A percentile compares a stretch with the other conserved stretches of the same genome.
These are phyloP conservation scores for Nettapus auritus DNA, from an alignment of 2,113 vertebrate genomes.

Conservation along the genomic window DNA sequence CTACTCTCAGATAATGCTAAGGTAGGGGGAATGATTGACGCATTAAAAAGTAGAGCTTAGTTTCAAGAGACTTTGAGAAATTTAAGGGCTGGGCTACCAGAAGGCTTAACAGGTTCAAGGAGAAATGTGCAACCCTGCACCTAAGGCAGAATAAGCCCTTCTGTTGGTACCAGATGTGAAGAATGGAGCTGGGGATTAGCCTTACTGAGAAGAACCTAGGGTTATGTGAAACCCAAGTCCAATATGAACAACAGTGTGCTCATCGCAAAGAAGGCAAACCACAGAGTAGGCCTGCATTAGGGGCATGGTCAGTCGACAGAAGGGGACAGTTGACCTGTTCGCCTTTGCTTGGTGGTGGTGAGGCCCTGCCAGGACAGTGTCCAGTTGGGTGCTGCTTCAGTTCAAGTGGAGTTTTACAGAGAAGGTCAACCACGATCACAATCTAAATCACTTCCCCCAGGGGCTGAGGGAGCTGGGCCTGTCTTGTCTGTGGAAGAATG, in stretches of 20 bases:
- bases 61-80: not conserved
- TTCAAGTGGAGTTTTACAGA: not conserved
- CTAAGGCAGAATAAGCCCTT: not conserved
- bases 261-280: not conserved
- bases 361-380: not conserved
- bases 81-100: not conserved
- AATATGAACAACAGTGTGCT: accelerated
- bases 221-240: not conserved
- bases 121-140: not conserved
- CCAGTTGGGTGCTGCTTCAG: not conserved
- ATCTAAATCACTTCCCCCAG: not conserved
- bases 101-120: not conserved
- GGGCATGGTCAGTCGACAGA: not conserved
- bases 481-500: not conserved
- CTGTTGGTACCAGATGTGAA: not conserved
- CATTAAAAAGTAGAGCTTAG: not conserved
- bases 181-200: not conserved
- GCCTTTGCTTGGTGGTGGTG: not conserved
- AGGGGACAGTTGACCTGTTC: too few species aligned
- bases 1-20: accelerated
- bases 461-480: not conserved
- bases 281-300: not conserved
- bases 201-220: not conserved
- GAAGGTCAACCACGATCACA: not conserved
- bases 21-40: not conserved